phyloP scores from a whole-genome alignment of 2,888 invertebrate genomes.

The Conistra vaccinii region DNA sequence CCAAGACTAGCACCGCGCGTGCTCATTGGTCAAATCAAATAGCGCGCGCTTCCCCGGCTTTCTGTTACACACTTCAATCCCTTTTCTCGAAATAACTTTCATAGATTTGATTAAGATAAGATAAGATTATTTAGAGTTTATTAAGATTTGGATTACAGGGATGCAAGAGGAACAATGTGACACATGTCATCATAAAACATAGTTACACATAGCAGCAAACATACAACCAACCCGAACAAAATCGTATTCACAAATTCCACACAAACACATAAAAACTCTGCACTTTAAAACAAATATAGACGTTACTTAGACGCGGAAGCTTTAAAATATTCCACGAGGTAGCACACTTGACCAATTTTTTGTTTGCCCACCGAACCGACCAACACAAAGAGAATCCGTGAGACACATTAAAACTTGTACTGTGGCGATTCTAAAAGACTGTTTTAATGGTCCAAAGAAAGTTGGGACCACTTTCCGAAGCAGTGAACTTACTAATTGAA shows the following conservation, averaged over 20 bases:
- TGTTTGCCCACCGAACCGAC: conserved; percentile 72
- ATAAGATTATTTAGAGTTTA: no score
- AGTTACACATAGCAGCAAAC: neutral
- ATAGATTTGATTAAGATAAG: no score
- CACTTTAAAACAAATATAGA: conserved; percentile 40
- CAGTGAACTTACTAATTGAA: conserved; percentile 67
- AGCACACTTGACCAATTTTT: conserved; percentile 66
- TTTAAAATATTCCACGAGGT: conserved; percentile 49
- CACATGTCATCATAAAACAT: neutral
- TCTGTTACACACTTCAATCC: no score
- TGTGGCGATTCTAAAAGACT: conserved; percentile 74
- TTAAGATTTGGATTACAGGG: no score
- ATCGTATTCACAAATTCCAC: neutral
- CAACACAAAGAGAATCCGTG: conserved; percentile 78
- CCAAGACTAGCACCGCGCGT: no score
- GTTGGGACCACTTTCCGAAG: conserved; percentile 65
- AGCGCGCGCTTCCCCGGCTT: no score
- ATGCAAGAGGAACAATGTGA: no score
- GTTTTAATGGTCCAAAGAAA: conserved; percentile 73
- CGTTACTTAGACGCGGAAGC: conserved; percentile 31
- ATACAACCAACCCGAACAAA: neutral
- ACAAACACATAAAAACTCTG: conserved; percentile 24
- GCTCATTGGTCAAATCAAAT: no score
- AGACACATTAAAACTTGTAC: conserved; percentile 86
- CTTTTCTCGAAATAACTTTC: no score